Conservation (phyloP, 2,797 vertebrate species). For the Anisognathus igniventris region DNA sequence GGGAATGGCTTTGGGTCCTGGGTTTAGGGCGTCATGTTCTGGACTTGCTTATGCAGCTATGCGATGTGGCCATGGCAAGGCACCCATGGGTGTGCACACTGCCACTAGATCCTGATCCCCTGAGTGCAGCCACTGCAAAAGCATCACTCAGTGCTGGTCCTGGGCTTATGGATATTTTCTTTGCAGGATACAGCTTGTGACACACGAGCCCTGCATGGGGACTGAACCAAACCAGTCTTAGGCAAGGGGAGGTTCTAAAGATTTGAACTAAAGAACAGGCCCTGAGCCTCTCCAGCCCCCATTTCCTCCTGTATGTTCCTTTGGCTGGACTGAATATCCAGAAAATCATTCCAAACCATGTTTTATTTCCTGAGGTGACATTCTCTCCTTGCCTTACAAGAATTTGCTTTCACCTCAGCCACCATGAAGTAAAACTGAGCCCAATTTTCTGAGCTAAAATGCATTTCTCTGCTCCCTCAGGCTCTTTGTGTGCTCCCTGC, state of each 20-base stretch:
- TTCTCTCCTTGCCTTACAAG: not conserved
- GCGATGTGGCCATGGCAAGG: not conserved
- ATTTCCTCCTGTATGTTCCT: not conserved
- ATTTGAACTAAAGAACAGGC: not conserved
- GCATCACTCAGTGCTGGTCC: not conserved
- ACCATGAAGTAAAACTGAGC: not conserved
- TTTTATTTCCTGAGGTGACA: not conserved
- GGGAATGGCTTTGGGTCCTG: not conserved
- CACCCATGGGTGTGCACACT: not conserved
- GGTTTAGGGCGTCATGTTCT: not conserved
- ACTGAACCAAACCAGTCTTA: not conserved
- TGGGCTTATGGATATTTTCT: fast-evolving
- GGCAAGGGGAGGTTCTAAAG: not conserved
- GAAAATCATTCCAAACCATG: not conserved
- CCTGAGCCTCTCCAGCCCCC: not conserved
- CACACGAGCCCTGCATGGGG: not conserved
- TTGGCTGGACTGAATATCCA: not conserved
- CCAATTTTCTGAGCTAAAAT: not conserved
- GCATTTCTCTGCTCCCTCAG: not conserved
- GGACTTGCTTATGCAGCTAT: not conserved
- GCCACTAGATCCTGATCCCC: not conserved
- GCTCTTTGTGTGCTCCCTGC: not conserved
- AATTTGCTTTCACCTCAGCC: not conserved
- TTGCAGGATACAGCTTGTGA: not conserved
- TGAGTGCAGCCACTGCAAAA: not conserved